phyloP scores from a whole-genome alignment of 1,140 invertebrate genomes.

The Ganaspis sp. region DNA sequence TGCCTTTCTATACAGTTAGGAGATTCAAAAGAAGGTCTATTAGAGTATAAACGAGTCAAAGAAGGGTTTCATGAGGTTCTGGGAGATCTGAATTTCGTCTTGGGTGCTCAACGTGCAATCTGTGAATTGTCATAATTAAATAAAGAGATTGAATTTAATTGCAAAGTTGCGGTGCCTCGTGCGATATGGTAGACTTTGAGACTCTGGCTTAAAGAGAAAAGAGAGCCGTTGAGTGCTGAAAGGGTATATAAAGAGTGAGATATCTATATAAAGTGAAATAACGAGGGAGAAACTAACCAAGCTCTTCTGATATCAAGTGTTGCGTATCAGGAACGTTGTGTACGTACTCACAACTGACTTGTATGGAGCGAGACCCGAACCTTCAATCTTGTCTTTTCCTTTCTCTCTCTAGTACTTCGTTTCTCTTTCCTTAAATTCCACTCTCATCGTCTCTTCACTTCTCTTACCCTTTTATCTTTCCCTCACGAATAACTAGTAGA shows the following conservation, averaged over 20 bases:
- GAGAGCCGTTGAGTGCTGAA: not conserved
- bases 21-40: too few relatives aligned
- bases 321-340: conserved; percentile 12
- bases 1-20: too few relatives aligned
- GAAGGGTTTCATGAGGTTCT: too few relatives aligned
- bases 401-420: conserved; percentile 11
- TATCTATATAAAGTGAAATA: not conserved
- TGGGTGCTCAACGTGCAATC: too few relatives aligned
- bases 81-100: too few relatives aligned
- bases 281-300: conserved; percentile 4
- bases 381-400: conserved; percentile 28
- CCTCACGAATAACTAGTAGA: not conserved
- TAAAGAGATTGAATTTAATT: too few relatives aligned
- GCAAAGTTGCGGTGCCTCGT: too few relatives aligned
- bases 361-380: conserved; percentile 26
- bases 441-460: not conserved
- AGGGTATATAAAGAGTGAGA: not conserved
- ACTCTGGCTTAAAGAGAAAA: not conserved
- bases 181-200: not conserved
- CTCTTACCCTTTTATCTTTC: conserved; percentile 11
- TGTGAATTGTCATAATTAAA: too few relatives aligned
- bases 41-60: too few relatives aligned
- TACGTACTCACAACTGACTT: not conserved
- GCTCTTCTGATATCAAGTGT: conserved; percentile 20
- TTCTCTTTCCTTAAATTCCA: not conserved